Percentiles rank a stretch among this genome's conserved stretches.
phyloP scores from a whole-genome alignment of 2,888 invertebrate genomes.

The Clepsis dumicolana region DNA sequence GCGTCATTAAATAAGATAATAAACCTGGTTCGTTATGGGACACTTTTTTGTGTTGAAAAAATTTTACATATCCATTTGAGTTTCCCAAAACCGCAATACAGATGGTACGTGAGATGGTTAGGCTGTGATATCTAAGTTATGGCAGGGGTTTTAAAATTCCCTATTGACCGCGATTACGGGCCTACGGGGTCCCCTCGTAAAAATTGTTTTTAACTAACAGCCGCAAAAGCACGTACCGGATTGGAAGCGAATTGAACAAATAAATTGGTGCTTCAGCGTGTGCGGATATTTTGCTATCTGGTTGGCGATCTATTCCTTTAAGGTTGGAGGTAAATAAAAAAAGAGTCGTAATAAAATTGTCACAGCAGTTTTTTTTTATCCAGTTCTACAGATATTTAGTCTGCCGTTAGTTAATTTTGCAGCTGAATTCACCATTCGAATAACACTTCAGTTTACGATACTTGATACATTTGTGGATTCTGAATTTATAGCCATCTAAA shows the following conservation, averaged over 20 bases:
- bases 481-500: not conserved
- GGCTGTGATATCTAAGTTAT: slow-evolving; percentile 69
- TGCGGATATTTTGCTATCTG: slow-evolving; percentile 11
- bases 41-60: slow-evolving; percentile 49
- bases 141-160: slow-evolving; percentile 68
- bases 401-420: too few relatives aligned
- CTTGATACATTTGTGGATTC: not conserved
- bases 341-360: not conserved
- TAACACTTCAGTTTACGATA: not conserved
- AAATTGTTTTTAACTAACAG: slow-evolving; percentile 51
- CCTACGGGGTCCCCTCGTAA: slow-evolving; percentile 56
- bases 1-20: slow-evolving; percentile 23
- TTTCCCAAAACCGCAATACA: slow-evolving; percentile 73
- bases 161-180: slow-evolving; percentile 58
- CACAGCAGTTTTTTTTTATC: not conserved
- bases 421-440: not conserved
- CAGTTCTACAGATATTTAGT: too few relatives aligned
- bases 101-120: slow-evolving; percentile 82
- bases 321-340: not conserved
- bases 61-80: slow-evolving; percentile 64
- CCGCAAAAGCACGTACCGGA: slow-evolving; percentile 30
- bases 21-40: slow-evolving; percentile 31
- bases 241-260: slow-evolving; percentile 35
- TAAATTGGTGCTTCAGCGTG: slow-evolving; percentile 12
- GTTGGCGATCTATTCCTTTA: not conserved